A percentile compares a stretch with the other conserved stretches of the same genome.
Conservation (phyloP, 2,888 invertebrate species). For the Tuta absoluta region DNA sequence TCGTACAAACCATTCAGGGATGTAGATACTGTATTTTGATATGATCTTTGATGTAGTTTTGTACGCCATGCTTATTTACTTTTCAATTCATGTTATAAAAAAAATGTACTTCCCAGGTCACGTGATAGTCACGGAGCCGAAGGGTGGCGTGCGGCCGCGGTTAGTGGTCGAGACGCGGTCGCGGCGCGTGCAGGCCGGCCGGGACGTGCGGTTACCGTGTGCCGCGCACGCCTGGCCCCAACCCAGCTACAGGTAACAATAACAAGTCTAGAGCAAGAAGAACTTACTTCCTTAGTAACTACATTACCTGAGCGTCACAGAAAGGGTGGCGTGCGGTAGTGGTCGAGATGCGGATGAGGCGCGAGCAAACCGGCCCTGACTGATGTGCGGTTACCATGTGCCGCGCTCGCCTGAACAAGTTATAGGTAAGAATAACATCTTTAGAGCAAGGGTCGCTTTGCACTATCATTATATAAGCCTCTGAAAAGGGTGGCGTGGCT, state of each 20-base stretch:
- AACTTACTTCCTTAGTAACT: slow-evolving; percentile 34
- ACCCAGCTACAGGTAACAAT: slow-evolving; percentile 85
- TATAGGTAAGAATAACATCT: slow-evolving; percentile 79
- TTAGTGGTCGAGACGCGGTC: slow-evolving; percentile 87
- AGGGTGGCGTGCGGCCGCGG: slow-evolving; percentile 87
- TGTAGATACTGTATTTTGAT: background rate
- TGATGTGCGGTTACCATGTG: slow-evolving; percentile 86
- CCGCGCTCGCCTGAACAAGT: slow-evolving; percentile 89
- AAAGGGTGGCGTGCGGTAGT: slow-evolving; percentile 87
- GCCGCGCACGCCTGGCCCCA: slow-evolving; percentile 91
- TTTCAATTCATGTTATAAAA: background rate
- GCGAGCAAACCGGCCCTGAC: slow-evolving; percentile 86
- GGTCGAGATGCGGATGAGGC: slow-evolving; percentile 85
- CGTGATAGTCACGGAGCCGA: slow-evolving; percentile 87
- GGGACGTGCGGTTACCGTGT: slow-evolving; percentile 88
- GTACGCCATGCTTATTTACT: too few relatives aligned
- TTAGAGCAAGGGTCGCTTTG: background rate
- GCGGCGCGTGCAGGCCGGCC: slow-evolving; percentile 85
- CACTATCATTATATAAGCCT: slow-evolving; percentile 84
- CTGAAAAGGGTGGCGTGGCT: slow-evolving; percentile 85
- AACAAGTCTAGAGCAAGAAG: background rate
- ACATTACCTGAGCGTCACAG: slow-evolving; percentile 86
- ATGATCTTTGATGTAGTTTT: too few relatives aligned
- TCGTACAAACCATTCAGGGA: background rate
- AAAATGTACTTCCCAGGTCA: slow-evolving; percentile 70